phyloP scores from a whole-genome alignment of 2,888 invertebrate species.

The Sicus ferrugineus region DNA sequence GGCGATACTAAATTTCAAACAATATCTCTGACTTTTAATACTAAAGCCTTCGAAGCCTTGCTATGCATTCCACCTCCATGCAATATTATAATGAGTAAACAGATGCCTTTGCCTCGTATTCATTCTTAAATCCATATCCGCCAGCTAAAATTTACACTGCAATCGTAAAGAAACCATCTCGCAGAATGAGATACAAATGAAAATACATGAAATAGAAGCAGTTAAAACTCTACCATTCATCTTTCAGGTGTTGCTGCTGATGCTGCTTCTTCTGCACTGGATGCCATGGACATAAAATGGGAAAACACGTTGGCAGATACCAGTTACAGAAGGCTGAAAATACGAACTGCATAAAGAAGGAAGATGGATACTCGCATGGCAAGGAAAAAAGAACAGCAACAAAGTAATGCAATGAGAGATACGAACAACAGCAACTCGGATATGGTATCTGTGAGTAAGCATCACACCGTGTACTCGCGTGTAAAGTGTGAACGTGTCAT shows the following conservation, averaged over 20 bases:
- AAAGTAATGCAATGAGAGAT: not conserved
- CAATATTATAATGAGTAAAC: no score
- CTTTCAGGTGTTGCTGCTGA: constrained; percentile 16
- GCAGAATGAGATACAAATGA: not conserved
- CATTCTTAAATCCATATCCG: constrained; percentile 15
- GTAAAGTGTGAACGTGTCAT: constrained; percentile 9
- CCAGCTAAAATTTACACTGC: constrained; percentile 13
- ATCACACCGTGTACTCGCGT: not conserved
- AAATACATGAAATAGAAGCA: not conserved
- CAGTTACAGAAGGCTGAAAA: not conserved
- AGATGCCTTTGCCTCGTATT: no score
- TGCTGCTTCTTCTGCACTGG: no score
- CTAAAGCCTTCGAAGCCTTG: no score
- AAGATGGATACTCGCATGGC: not conserved
- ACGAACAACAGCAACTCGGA: constrained; percentile 34
- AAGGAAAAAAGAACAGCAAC: not conserved
- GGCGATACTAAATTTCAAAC: no score
- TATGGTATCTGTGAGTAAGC: constrained; percentile 8
- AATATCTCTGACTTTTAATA: no score
- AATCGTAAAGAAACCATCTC: not conserved
- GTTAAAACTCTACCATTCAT: not conserved
- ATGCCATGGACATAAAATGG: not conserved
- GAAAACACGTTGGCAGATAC: not conserved
- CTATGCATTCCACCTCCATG: no score
- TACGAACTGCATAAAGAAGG: constrained; percentile 2